phyloP scores from a whole-genome alignment of 2,113 vertebrate species.

The Desmodus rotundus region DNA sequence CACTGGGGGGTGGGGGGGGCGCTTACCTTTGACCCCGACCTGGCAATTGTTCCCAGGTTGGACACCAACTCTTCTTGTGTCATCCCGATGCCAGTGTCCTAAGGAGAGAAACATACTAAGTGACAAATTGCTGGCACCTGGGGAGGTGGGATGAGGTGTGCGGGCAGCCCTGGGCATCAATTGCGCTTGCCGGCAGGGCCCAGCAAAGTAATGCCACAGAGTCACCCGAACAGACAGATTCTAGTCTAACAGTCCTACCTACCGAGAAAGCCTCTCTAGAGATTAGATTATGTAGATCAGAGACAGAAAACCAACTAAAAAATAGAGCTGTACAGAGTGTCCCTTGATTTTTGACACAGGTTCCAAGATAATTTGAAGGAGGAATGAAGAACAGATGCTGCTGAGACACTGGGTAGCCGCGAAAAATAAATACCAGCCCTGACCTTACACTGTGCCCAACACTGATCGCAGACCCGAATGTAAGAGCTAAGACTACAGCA shows the following conservation, averaged over 20 bases:
- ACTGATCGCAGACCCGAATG: neutral
- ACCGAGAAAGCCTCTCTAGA: neutral
- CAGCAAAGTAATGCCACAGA: neutral
- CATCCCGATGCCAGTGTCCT: slow-evolving; percentile 98
- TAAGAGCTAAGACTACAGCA: neutral
- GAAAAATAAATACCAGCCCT: neutral
- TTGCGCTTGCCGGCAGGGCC: neutral
- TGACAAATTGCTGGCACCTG: fast-evolving
- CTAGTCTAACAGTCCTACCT: neutral
- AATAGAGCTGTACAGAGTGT: neutral
- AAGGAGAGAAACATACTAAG: slow-evolving; percentile 45
- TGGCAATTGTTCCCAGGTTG: slow-evolving; percentile 95
- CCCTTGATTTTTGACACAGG: neutral
- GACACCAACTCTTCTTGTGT: slow-evolving; percentile 91
- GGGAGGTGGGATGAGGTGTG: neutral
- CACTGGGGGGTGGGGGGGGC: fast-evolving
- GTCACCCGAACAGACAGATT: neutral
- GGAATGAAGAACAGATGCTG: neutral
- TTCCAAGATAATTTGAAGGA: neutral
- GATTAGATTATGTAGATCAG: neutral
- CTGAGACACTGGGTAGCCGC: neutral
- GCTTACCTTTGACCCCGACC: slow-evolving; percentile 95
- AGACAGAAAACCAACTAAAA: neutral
- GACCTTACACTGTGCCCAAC: neutral
- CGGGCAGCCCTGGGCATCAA: fast-evolving